phyloP scores from a whole-genome alignment of 2,797 vertebrate genomes.

The Helarctos malayanus region DNA sequence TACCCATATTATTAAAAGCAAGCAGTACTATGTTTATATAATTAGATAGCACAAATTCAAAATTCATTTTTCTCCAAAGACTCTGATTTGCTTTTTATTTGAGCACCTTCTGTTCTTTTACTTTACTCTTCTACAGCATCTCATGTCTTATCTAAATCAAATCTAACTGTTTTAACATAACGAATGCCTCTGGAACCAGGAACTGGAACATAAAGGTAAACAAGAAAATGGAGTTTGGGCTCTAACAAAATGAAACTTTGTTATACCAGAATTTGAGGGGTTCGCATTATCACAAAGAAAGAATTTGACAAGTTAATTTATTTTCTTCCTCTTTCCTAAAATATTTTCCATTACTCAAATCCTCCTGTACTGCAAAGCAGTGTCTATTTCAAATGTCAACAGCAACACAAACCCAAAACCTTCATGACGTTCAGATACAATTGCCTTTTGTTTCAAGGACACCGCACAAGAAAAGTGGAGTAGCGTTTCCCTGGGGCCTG shows the following conservation, averaged over 20 bases:
- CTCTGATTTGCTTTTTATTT: conserved; percentile 1
- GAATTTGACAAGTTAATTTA: conserved; percentile 17
- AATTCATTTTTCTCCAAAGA: conserved; percentile 23
- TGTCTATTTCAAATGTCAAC: conserved; percentile 60
- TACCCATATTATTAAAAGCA: background rate
- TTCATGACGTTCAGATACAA: conserved; percentile 57
- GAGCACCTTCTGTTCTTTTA: background rate
- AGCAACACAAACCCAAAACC: conserved; percentile 23
- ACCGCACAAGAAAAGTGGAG: conserved; percentile 8
- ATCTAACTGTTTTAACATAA: background rate
- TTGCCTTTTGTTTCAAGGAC: conserved; percentile 68
- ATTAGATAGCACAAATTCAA: background rate
- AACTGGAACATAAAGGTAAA: background rate
- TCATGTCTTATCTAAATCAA: conserved; percentile 19
- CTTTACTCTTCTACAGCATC: background rate
- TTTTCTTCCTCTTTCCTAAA: conserved; percentile 26
- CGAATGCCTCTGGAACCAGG: background rate
- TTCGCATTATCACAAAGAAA: conserved; percentile 46
- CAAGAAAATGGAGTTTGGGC: background rate
- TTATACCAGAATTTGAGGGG: background rate
- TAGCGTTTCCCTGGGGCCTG: background rate
- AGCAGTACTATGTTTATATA: background rate
- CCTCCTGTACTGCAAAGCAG: background rate
- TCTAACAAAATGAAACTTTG: conserved; percentile 3
- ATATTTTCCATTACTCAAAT: conserved; percentile 39